Conservation (phyloP, 2,113 vertebrate genomes). For the Microcebus jonahi region DNA sequence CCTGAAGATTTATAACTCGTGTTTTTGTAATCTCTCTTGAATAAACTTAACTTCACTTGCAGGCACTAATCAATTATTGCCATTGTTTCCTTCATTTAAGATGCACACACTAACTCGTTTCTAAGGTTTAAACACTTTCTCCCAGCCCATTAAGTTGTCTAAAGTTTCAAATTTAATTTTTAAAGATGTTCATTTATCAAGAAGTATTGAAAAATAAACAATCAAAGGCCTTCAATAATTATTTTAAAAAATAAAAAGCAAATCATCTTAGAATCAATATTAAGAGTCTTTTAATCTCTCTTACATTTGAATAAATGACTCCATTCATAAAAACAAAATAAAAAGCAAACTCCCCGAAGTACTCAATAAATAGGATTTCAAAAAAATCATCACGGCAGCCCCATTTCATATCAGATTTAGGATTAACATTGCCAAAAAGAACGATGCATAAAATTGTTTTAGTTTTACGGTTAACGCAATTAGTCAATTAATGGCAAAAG, state of each 20-base stretch:
- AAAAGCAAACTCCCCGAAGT: background rate
- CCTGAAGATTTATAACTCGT: background rate
- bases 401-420: conserved; percentile 33
- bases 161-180: background rate
- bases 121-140: background rate
- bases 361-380: background rate
- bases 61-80: background rate
- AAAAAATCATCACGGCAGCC: background rate
- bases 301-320: background rate
- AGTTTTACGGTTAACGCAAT: conserved; percentile 18
- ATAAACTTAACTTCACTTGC: background rate
- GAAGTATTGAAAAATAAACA: background rate
- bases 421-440: conserved; percentile 18
- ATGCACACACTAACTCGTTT: background rate
- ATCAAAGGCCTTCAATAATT: background rate
- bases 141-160: background rate
- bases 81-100: background rate
- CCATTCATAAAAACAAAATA: conserved; percentile 40
- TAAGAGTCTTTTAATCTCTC: background rate
- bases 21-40: background rate
- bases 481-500: conserved; percentile 8
- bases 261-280: background rate
- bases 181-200: background rate
- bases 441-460: background rate
- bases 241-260: background rate